Evolutionary conservation across 2,888 invertebrate species (phyloP).

Genomic region (Netelia inedita): DNA sequence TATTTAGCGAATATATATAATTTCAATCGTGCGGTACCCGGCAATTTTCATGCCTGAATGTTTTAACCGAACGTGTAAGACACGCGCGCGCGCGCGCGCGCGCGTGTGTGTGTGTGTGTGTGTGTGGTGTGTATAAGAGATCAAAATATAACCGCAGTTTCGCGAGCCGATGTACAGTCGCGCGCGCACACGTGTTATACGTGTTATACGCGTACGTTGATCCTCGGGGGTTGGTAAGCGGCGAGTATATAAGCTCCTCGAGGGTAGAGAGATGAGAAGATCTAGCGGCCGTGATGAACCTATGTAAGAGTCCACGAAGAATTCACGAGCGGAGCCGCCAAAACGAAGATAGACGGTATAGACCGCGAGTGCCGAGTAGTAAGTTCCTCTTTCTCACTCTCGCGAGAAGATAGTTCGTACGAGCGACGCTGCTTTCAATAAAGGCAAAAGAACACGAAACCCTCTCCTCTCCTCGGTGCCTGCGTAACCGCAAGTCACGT

Average conservation of each 20-base stretch:
- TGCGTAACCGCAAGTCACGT: constrained; percentile 83
- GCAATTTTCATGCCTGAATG: constrained; percentile 17
- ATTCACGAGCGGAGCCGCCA: neutral
- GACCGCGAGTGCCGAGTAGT: constrained; percentile 18
- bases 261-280: constrained; percentile 52
- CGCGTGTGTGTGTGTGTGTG: too few species aligned
- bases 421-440: constrained; percentile 84
- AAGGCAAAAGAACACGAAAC: constrained; percentile 82
- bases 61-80: constrained; percentile 1
- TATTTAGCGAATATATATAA: constrained; percentile 48
- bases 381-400: constrained; percentile 22
- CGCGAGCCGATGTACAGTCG: constrained; percentile 8
- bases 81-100: neutral
- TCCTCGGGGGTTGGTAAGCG: constrained; percentile 7
- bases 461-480: constrained; percentile 57
- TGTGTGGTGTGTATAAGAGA: constrained; percentile 1
- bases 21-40: constrained; percentile 41
- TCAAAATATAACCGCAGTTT: constrained; percentile 24
- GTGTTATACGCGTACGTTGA: constrained; percentile 26
- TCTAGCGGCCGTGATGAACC: constrained; percentile 25
- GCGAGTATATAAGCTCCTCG: constrained; percentile 7
- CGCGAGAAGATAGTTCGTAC: constrained; percentile 72
- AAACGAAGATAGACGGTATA: constrained; percentile 38
- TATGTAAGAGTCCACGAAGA: constrained; percentile 56
- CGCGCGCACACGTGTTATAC: neutral